Evolutionary conservation across 2,113 vertebrate genomes (phyloP).

Genomic region (Saguinus imperator): DNA sequence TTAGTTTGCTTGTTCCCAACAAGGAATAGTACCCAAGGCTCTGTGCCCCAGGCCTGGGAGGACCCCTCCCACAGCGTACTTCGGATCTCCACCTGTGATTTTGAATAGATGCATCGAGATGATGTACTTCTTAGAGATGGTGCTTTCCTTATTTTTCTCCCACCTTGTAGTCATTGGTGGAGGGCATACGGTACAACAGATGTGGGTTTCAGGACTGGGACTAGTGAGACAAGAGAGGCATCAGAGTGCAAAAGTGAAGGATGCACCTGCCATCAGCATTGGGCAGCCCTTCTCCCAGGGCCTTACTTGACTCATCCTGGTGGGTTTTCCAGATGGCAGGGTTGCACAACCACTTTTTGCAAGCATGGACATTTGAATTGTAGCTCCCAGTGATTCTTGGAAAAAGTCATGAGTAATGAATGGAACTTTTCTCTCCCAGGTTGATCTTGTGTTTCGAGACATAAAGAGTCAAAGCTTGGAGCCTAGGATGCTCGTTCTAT

Average conservation of each 20-base stretch:
- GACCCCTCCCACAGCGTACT: background rate
- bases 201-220: background rate
- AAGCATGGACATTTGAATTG: rapidly evolving
- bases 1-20: background rate
- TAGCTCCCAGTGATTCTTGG: background rate
- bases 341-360: rapidly evolving
- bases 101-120: rapidly evolving
- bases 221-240: rapidly evolving
- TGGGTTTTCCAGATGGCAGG: rapidly evolving
- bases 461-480: background rate
- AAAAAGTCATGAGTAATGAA: too few species aligned
- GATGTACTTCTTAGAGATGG: background rate
- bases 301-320: background rate
- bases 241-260: too few species aligned
- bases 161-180: background rate
- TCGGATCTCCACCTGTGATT: rapidly evolving
- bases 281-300: background rate
- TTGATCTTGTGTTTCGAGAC: background rate
- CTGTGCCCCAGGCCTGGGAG: rapidly evolving
- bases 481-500: background rate
- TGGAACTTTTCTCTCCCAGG: background rate
- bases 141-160: background rate
- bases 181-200: rapidly evolving
- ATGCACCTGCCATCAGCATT: rapidly evolving
- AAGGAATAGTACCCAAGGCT: background rate